A percentile compares a stretch with the other conserved stretches of the same genome.
phyloP scores from a whole-genome alignment of 2,113 vertebrate species.

The Fregata magnificens region DNA sequence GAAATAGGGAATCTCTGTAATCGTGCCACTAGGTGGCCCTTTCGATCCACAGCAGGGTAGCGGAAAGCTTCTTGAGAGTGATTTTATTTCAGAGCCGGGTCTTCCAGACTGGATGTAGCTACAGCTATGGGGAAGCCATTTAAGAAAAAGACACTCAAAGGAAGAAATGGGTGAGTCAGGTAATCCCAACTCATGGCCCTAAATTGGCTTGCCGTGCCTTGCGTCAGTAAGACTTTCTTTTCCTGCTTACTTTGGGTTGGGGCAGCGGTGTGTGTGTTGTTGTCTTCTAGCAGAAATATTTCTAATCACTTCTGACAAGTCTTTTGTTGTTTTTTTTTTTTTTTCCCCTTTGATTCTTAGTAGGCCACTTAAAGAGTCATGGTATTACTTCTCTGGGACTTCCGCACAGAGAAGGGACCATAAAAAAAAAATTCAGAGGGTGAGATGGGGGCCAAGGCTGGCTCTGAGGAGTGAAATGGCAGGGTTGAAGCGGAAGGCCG shows the following conservation, averaged over 20 bases:
- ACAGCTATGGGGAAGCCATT: background rate
- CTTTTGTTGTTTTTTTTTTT: too few relatives aligned
- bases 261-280: background rate
- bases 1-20: background rate
- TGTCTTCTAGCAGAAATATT: background rate
- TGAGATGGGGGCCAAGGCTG: background rate
- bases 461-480: background rate
- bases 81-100: background rate
- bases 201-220: background rate
- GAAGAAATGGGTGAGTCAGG: background rate
- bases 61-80: background rate
- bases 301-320: background rate
- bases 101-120: background rate
- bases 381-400: background rate
- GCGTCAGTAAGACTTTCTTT: background rate
- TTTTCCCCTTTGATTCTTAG: background rate
- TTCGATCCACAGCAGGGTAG: rapidly evolving
- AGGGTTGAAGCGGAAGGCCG: background rate
- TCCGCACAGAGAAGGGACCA: background rate
- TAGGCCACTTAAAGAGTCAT: background rate
- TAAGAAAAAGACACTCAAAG: background rate
- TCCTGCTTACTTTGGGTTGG: background rate
- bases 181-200: background rate
- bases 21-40: background rate
- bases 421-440: background rate